Percentiles rank a stretch among this genome's conserved stretches.
phyloP scores from a whole-genome alignment of 2,888 invertebrate genomes.

The Uloborus plumipes region DNA sequence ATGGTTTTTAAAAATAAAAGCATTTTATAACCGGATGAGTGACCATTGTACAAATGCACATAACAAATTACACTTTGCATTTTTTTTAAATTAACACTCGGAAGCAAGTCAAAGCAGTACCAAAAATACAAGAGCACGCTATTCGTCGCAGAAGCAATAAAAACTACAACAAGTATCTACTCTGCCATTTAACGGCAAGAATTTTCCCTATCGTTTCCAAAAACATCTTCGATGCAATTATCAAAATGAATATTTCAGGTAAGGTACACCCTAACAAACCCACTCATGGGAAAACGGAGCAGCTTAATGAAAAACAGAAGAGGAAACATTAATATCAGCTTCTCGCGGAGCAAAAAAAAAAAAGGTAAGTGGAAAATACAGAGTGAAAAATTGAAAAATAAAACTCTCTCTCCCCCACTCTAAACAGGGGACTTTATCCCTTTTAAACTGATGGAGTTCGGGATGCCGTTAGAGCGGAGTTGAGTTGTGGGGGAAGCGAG shows the following conservation, averaged over 20 bases:
- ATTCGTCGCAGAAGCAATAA: constrained; percentile 26
- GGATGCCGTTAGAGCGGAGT: constrained; percentile 11
- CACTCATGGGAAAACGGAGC: neutral
- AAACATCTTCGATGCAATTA: no score
- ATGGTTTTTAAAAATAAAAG: no score
- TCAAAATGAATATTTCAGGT: neutral
- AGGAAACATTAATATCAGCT: neutral
- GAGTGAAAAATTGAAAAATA: constrained; percentile 56
- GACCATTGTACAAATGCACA: no score
- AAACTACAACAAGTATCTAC: neutral
- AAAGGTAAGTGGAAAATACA: constrained; percentile 4
- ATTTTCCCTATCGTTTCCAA: no score
- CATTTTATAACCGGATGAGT: no score
- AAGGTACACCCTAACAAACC: constrained; percentile 1
- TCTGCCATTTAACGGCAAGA: no score
- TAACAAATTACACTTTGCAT: no score
- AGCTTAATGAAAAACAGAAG: neutral
- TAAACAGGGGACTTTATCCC: neutral
- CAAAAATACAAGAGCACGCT: constrained; percentile 2
- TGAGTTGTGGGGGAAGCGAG: constrained; percentile 11
- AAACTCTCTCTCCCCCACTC: constrained; percentile 13
- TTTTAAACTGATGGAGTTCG: constrained; percentile 9
- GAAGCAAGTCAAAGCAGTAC: neutral
- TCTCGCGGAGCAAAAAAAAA: neutral
- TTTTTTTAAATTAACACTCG: no score